Evolutionary conservation across 2,888 invertebrate genomes (phyloP), one percentile per base, ranked within the genome.

Genomic region (Ennomos fuscantarius): DNA sequence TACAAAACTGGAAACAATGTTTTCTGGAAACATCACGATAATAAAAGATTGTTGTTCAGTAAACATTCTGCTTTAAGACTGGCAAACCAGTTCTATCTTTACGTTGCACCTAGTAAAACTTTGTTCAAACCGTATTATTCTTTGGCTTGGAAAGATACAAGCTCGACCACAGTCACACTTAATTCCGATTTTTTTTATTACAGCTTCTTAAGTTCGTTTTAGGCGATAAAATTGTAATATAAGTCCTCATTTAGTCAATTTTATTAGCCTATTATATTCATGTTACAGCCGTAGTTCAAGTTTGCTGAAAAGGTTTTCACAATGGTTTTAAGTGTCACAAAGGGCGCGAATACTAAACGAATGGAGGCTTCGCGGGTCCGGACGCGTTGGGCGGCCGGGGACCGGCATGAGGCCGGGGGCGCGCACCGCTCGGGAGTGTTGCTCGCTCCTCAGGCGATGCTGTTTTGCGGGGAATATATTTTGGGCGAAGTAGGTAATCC

Each of bases 291-390:
- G 66, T 73, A 74, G 77, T 76, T 72, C 62, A 72, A 79, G 67
- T 79, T 77, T 69, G 74, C 60, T 70, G 62, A 73, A 79, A 78
- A 77, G 81, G 82, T 82, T 82, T 78, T 80, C 82, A 86, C 87
- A 88, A 89, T 84, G 84, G 88, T 87, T 86, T 89, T 81, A 78
- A 89, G 89, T 91, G 87, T 89, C 88, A 89, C 89, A 89, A 87
- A 89, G 89, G 89, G 89, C 86, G 89, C 87, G 87, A 89, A 89
- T 84, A 82, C 82, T 86, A 85, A 89, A 82, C 88, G 86, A 86
- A 81, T 81, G 82, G 84, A 86, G 85, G 83, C 81, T 85, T 79
- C 74, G 70, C 69, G 60, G 65, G 62, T 68, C 60, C 76, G 68
- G 61, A 63, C 37, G 68, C 68, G 74, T 62, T 74, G 75, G 73